A percentile compares a stretch with the other conserved stretches of the same genome.
phyloP scores from a whole-genome alignment of 2,113 vertebrate species.

The Rutilus rutilus region DNA sequence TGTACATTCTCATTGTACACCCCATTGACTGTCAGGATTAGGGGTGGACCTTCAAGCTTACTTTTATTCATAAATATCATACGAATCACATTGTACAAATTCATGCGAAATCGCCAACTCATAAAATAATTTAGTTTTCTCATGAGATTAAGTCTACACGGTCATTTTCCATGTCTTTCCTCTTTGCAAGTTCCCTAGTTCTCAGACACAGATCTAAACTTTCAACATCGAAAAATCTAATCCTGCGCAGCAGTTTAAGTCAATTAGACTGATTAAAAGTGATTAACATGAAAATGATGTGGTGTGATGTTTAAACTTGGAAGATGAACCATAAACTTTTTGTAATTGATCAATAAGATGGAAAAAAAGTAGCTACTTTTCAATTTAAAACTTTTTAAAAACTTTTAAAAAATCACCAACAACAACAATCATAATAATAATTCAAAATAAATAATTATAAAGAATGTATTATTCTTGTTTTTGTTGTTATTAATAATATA shows the following conservation, averaged over 20 bases:
- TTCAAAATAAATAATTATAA: background rate
- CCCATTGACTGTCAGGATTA: background rate
- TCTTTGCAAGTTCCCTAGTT: background rate
- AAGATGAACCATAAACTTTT: background rate
- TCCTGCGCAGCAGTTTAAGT: background rate
- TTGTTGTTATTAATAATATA: background rate
- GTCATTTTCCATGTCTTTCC: background rate
- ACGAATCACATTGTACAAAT: background rate
- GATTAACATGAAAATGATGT: background rate
- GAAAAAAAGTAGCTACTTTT: background rate
- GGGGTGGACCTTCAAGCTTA: background rate
- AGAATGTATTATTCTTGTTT: background rate
- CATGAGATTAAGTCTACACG: background rate
- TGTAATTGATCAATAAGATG: background rate
- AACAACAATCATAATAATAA: background rate
- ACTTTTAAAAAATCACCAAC: background rate
- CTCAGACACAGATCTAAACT: background rate
- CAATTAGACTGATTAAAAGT: slow-evolving; percentile 5
- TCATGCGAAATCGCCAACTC: background rate
- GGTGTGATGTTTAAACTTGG: background rate
- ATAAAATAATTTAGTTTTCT: background rate
- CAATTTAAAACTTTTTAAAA: background rate
- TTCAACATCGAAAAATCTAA: background rate
- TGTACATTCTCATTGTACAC: background rate
- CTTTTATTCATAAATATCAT: background rate